Base-by-base conservation (phyloP, 2,888 invertebrate genomes). In the Axea sp. region DNA sequence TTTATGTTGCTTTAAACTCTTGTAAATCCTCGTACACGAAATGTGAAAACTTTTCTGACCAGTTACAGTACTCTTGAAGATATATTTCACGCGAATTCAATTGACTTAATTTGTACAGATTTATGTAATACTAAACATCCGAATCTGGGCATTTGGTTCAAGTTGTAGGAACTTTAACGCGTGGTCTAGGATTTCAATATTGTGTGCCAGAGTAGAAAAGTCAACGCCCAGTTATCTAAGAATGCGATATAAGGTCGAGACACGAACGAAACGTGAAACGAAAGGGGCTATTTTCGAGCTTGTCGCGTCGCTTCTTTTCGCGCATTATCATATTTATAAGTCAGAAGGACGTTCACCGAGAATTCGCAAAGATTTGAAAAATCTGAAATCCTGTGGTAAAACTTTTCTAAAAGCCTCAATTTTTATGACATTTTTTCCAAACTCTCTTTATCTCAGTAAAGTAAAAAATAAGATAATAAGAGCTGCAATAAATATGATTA, bases 261-360 rank as follows among this genome's bases (percentile, higher is more conserved):
- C 59, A 37, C 71, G 73, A 76, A 74, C 73, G 77, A 73, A 73
- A 75, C 76, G 73, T 77, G 75, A 53, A 76, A 72, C 72, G 67
- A 73, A 73, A 75, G 80, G 80, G 80, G 80, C 83, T 84, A 82
- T 67, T 83, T 84, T 82, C 83, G 81, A 77, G 83, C 81, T 83
- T 84, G 80, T 83, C 79, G 81, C 67, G 57, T 79, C 76, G 77
- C 79, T 81, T 78, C 80, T 59, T 62, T 60, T 79, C 77, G 80
- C 75, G 79, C 83, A 87, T 87, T 87, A 87, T 86, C 86, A 87
- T 86, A 87, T 87, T 86, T 86, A 87, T 87, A 86, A 87, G 83
- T 83, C 78, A 74, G 71, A 71, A 55, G 75, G 75, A 72, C 72
- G 67, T 51, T 71, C 53, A 26, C 43, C 43, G 59, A 45, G 67